Base-by-base conservation (phyloP, 2,797 vertebrate species). In the Acanthurus tractus region DNA sequence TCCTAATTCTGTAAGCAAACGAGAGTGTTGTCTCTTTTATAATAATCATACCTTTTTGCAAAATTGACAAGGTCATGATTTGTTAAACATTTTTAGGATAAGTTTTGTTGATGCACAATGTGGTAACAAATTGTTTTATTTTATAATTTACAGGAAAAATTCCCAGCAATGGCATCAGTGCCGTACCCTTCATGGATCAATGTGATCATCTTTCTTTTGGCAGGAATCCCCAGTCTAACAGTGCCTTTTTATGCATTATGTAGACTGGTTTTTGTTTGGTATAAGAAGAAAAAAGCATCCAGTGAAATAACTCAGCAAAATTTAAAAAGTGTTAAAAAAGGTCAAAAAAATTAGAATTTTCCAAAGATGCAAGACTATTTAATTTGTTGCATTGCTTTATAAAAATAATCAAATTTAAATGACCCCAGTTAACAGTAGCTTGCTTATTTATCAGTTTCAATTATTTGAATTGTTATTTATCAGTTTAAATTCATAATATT, bases 181-280 rank as follows among this genome's bases (percentile, higher is more conserved):
- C 63, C 79, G 0, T 98, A 97, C 74, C 97, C 97, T 0, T 0
- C 0, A 6, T 99, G 97, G 97, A 91, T 96, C 54, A 95, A 93
- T 0, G 94, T 2, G 0, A 52, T 97, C 22, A 96, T 99, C 78
- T 96, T 98, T 23, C 1, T 97, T 4, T 71, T 98, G 0, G 94
- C 96, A 0, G 97, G 97, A 40, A 70, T 96, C 34, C 97, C 97
- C 6, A 96, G 95, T 86, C 82, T 97, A 67, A 2, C 9, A 23
- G 92, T 97, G 55, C 97, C 97, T 0, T 0, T 23, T 17, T 96
- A 93, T 54, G 95, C 96, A 7, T 55, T 96, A 85, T 96, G 94
- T 87, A 93, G 91, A 77, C 56, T 92, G 71, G 75, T 97, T 84
- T 91, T 81, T 81, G 93, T 80, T 62, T 78, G 12, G 22, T 90